A percentile compares a stretch with the other conserved stretches of the same genome.
These are phyloP conservation scores for Paralvinella palmiformis DNA, from an alignment of 1,140 invertebrate species.

Conservation along the genomic window DNA sequence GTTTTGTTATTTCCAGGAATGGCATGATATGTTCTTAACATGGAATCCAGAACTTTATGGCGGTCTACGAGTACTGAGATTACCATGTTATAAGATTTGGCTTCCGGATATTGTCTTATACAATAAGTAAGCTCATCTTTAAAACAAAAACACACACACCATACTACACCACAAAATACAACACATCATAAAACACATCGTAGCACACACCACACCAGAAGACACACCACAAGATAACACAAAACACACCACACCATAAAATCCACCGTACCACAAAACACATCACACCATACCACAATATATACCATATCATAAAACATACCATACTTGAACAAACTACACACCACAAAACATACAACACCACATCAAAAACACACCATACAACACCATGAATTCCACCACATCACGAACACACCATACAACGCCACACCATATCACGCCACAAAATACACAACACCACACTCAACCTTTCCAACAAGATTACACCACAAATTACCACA, in stretches of 20 bases:
- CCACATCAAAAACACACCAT: too few species aligned
- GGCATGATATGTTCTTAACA: conserved; percentile 54
- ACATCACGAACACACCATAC: too few species aligned
- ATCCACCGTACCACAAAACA: neutral
- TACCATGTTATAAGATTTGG: conserved; percentile 57
- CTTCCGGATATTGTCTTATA: conserved; percentile 58
- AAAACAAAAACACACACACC: neutral
- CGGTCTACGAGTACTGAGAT: conserved; percentile 51
- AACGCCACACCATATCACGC: too few species aligned
- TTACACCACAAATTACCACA: too few species aligned
- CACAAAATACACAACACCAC: too few species aligned
- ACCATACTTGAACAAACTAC: too few species aligned
- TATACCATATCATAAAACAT: neutral
- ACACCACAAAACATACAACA: too few species aligned
- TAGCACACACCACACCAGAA: neutral
- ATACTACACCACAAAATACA: neutral
- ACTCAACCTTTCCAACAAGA: too few species aligned
- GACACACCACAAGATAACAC: neutral
- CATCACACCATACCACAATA: neutral
- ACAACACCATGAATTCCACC: too few species aligned
- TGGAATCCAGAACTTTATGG: conserved; percentile 56
- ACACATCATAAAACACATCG: neutral
- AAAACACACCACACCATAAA: neutral
- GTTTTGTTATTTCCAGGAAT: too few species aligned
- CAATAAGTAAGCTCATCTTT: conserved; percentile 51